Base-by-base conservation (phyloP, 2,113 vertebrate genomes). In the Emydocephalus ijimae region DNA sequence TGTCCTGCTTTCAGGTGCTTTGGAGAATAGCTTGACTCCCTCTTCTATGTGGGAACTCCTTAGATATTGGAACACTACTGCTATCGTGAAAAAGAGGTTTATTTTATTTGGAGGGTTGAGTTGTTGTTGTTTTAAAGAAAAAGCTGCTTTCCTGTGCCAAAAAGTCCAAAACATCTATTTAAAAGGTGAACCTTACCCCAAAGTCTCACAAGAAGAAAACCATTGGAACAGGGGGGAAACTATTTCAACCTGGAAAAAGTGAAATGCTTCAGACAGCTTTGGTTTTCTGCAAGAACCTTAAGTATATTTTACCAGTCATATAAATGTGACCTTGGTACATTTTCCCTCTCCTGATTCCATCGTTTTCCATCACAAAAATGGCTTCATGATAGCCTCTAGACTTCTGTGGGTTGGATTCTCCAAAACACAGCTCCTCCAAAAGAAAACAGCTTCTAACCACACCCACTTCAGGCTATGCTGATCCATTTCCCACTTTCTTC, bases 341-440 rank as follows among this genome's bases (percentile, higher is more conserved):
- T 94, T 96, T 97, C 96, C 96, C 95, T 90, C 89, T 96, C 74
- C 92, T 92, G 92, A 21, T 95, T 96, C 95, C 94, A 92, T 88
- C 93, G 88, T 48, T 91, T 92, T 85, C 87, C 93, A 86, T 43
- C 69, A 93, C 18, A 92, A 91, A 93, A 95, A 74, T 29, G 93
- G 94, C 96, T 91, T 94, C 94, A 95, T 94, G 95, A 95, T 95
- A 95, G 92, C 54, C 94, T 94, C 91, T 85, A 94, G 59, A 43
- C 86, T 94, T 91, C 94, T 93, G 87, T 88, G 94, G 92, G 93
- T 87, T 94, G 93, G 94, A 95, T 93, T 95, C 95, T 92, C 69
- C 96, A 96, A 95, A 96, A 94, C 93, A 92, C 95, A 96, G n/a
- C 93, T 93, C 92, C 87, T 90, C 92, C 24, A 1, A 57, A 59